Evolutionary conservation across 2,113 vertebrate species (phyloP).

Genomic region (Galemys pyrenaicus): DNA sequence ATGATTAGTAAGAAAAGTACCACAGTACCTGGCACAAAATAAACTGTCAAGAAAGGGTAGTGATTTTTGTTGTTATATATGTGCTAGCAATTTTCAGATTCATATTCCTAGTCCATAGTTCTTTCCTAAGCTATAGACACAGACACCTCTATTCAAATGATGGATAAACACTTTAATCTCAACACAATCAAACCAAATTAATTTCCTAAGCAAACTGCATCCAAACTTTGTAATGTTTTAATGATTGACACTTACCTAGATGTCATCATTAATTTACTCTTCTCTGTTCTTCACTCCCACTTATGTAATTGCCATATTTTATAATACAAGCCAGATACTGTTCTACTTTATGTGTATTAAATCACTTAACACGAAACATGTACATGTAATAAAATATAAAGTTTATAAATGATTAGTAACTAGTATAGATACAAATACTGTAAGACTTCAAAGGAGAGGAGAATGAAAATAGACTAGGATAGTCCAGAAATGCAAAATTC

Average conservation of each 20-base stretch:
- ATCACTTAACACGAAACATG: neutral
- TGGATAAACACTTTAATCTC: neutral
- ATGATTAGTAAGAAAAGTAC: neutral
- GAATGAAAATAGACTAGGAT: neutral
- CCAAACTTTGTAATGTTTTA: neutral
- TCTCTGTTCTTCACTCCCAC: neutral
- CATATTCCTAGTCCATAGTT: neutral
- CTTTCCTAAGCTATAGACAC: neutral
- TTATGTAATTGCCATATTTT: neutral
- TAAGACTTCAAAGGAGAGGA: conserved; percentile 25
- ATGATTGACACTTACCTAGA: neutral
- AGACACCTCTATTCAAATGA: neutral
- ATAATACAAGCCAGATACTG: neutral
- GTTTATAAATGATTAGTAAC: conserved; percentile 17
- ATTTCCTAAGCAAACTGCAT: conserved; percentile 25
- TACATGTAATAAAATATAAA: neutral
- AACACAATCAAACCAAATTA: neutral
- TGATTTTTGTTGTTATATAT: neutral
- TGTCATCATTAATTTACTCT: neutral
- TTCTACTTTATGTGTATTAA: neutral
- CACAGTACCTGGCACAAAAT: neutral
- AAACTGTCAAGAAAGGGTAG: neutral
- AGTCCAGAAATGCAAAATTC: neutral
- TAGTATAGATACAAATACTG: neutral
- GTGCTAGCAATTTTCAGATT: neutral